Conservation (phyloP, 2,888 invertebrate genomes). For the Hydrotaea cyrtoneurina region DNA sequence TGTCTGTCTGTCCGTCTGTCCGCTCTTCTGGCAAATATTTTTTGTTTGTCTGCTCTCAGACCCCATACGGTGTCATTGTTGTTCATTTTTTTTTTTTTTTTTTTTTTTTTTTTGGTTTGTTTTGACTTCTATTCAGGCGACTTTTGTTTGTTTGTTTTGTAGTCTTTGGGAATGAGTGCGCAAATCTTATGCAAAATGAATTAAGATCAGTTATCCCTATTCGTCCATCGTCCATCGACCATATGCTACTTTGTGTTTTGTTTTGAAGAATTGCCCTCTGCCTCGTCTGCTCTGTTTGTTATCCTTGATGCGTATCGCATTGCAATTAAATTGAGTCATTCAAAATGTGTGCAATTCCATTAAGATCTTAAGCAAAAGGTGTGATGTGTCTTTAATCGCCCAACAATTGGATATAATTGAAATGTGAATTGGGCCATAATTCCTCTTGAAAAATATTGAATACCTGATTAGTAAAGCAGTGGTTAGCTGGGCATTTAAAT, state of each 20-base stretch:
- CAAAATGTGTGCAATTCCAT: conserved; percentile 12
- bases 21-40: conserved; percentile 3
- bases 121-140: conserved; percentile 53
- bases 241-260: background rate
- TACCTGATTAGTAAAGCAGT: background rate
- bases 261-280: background rate
- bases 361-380: conserved; percentile 41
- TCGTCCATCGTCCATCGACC: background rate
- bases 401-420: conserved; percentile 1
- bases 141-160: conserved; percentile 13
- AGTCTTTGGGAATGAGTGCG: conserved; percentile 36
- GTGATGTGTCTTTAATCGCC: conserved; percentile 25
- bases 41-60: conserved; percentile 10
- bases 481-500: too few relatives aligned
- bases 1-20: background rate
- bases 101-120: conserved; percentile 18
- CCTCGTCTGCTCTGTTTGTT: background rate
- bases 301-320: conserved; percentile 34
- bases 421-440: background rate
- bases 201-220: conserved; percentile 35
- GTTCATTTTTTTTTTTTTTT: conserved; percentile 2
- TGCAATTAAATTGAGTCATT: conserved; percentile 49
- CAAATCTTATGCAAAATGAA: conserved; percentile 61
- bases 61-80: conserved; percentile 57
- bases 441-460: background rate